Conservation (phyloP, 1,140 invertebrate genomes). For the Scaptodrosophila lebanonensis region DNA sequence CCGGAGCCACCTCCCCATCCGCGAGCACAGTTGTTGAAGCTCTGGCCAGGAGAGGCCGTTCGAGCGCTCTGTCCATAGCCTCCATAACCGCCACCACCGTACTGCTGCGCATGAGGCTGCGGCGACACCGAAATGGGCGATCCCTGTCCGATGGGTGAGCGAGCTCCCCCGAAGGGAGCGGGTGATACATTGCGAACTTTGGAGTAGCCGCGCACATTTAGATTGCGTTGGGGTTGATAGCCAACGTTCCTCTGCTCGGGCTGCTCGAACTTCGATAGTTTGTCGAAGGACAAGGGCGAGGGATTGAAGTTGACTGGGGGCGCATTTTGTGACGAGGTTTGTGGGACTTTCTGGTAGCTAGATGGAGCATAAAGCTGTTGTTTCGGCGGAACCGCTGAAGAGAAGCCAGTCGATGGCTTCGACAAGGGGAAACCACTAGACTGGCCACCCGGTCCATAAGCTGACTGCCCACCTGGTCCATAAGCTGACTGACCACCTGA, state of each 20-base stretch:
- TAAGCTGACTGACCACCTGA: too few species aligned
- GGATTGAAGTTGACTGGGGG: conserved; percentile 56
- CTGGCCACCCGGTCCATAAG: too few species aligned
- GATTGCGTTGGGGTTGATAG: conserved; percentile 15
- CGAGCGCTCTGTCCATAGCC: too few species aligned
- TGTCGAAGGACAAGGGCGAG: conserved; percentile 59
- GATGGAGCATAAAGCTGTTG: conserved; percentile 25
- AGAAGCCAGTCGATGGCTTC: conserved; percentile 4
- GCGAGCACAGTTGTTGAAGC: conserved; percentile 89
- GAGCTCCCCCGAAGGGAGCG: conserved; percentile 21
- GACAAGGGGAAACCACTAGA: conserved; percentile 19
- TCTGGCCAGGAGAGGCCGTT: conserved; percentile 73
- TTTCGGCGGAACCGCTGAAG: conserved; percentile 12
- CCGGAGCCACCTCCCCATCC: conserved; percentile 80
- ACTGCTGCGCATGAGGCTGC: conserved; percentile 3
- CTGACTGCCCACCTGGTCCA: too few species aligned
- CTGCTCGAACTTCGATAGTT: conserved; percentile 64
- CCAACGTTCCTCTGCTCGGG: conserved; percentile 31
- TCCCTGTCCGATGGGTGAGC: neutral
- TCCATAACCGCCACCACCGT: too few species aligned
- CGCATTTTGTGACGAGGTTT: neutral
- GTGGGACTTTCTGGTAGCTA: conserved; percentile 33
- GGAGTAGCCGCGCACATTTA: conserved; percentile 5
- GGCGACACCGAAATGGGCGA: conserved; percentile 15
- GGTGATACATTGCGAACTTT: conserved; percentile 46